A percentile compares a stretch with the other conserved stretches of the same genome.
These are phyloP conservation scores for Mormyrops boulengeri DNA, from an alignment of 2,797 vertebrate genomes.

Conservation along the genomic window DNA sequence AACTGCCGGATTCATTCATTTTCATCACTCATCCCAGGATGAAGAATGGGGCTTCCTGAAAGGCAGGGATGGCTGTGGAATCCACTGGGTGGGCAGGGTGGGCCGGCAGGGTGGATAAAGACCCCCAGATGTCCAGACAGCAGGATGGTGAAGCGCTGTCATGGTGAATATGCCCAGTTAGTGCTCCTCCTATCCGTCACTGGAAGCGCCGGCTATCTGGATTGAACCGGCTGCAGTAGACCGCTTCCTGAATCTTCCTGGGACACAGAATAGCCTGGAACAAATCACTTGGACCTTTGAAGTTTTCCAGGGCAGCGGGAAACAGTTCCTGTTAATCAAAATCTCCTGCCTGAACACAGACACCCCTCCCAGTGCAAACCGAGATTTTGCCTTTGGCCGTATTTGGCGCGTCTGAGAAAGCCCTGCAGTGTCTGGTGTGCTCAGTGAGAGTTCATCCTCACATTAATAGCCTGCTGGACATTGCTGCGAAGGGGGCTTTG, in stretches of 20 bases:
- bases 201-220: neutral
- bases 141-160: neutral
- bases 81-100: neutral
- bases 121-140: neutral
- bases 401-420: constrained; percentile 53
- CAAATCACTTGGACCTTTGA: constrained; percentile 27
- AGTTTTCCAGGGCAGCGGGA: constrained; percentile 23
- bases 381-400: constrained; percentile 49
- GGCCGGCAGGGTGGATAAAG: neutral
- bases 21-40: neutral
- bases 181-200: constrained; percentile 21
- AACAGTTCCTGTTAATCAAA: constrained; percentile 40
- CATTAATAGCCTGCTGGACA: constrained; percentile 40
- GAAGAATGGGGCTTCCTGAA: neutral
- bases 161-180: constrained; percentile 23
- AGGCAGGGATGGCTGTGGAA: neutral
- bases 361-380: neutral
- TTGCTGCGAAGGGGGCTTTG: constrained; percentile 15
- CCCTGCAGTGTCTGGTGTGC: constrained; percentile 47
- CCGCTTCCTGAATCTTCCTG: neutral
- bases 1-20: neutral
- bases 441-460: constrained; percentile 50
- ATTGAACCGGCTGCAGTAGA: neutral
- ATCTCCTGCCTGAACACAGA: constrained; percentile 42
- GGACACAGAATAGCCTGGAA: constrained; percentile 1